Base-by-base conservation (phyloP, 2,113 vertebrate genomes). In the Eurystomus gularis region DNA sequence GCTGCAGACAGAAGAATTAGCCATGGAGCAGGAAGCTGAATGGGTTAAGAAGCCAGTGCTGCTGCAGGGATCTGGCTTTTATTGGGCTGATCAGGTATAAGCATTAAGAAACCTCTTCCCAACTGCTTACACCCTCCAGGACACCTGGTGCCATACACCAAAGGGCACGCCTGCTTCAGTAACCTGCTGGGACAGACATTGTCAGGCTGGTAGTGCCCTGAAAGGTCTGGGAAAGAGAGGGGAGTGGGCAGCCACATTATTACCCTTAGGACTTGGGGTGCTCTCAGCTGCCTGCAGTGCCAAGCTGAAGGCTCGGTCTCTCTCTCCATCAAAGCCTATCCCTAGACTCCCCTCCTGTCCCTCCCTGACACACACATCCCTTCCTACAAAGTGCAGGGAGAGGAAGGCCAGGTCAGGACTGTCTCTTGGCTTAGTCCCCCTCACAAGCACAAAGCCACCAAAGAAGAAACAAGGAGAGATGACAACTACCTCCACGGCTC, bases 401-500 rank as follows among this genome's bases (percentile, higher is more conserved):
- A 76, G 64, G 29, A 39, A 57, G 58, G 66, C 48, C 88, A 44
- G 68, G 40, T 10, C 73, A 48, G 77, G 46, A 48, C 31, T 6
- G 7, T 8, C 31, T 57, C 49, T 14, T 44, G 16, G 51, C 58
- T 65, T 52, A 61, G 44, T 19, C 33, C 44, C 71, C 37, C 40
- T 71, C 76, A n/a, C 15, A 25, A 48, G 37, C 66, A 49, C 77
- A 46, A 62, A 90, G 75, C 51, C 5, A 5, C 66, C 86, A n/a
- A 70, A 82, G 64, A 7, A 70, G 54, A 82, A 97, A 39, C 95
- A 95, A 62, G 95, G 97, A 97, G 96, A 98, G 96, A 97, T 96
- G 93, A 97, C 97, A 97, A 97, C 98, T 98, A 99, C 99, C 99
- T 99, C 99, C 99, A 97, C 99, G 99, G 98, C 99, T 99, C 97